phyloP scores from a whole-genome alignment of 2,888 invertebrate genomes.

The Neria commutata region DNA sequence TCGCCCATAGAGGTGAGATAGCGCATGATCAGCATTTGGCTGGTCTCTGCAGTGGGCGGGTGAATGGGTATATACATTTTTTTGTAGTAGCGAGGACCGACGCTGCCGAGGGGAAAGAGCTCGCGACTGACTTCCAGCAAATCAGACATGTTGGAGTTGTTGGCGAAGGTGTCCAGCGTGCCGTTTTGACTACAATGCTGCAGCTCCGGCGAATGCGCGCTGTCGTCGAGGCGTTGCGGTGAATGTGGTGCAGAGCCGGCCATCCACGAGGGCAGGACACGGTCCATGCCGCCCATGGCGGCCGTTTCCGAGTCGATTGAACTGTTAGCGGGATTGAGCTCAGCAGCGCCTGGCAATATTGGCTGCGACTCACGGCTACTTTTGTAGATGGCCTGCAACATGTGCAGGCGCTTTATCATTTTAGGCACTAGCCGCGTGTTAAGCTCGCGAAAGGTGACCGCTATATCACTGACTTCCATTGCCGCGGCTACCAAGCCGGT shows the following conservation, averaged over 20 bases:
- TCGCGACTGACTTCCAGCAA: constrained; percentile 59
- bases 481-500: constrained; percentile 92
- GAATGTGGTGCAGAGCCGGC: constrained; percentile 56
- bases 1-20: constrained; percentile 98
- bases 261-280: constrained; percentile 56
- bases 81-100: constrained; percentile 47
- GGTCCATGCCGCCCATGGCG: constrained; percentile 44
- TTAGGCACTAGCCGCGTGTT: constrained; percentile 87
- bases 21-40: constrained; percentile 89
- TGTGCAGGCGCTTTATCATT: constrained; percentile 82
- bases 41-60: constrained; percentile 86
- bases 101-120: constrained; percentile 39
- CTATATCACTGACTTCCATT: constrained; percentile 96
- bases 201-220: neutral
- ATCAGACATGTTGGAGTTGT: constrained; percentile 55
- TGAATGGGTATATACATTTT: constrained; percentile 76
- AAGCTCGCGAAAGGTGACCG: constrained; percentile 81
- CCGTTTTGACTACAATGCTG: constrained; percentile 26
- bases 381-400: constrained; percentile 65
- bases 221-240: constrained; percentile 47
- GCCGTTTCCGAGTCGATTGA: constrained; percentile 19
- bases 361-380: constrained; percentile 26
- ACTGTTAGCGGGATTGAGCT: constrained; percentile 25
- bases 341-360: constrained; percentile 9
- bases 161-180: constrained; percentile 40